phyloP scores from a whole-genome alignment of 2,113 vertebrate genomes.

The Grammomys dolichurus region DNA sequence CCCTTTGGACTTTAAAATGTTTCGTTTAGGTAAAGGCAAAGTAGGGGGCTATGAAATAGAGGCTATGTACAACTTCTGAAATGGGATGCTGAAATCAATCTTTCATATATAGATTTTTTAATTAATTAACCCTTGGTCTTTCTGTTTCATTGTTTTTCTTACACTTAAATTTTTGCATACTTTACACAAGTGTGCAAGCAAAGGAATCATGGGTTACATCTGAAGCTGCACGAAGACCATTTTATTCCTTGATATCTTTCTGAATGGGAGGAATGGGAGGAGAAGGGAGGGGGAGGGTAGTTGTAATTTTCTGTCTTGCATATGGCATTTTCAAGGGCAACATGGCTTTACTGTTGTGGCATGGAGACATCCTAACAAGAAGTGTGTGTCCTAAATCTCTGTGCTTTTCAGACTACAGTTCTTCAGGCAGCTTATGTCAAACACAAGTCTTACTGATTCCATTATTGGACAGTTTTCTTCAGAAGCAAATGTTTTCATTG shows the following conservation, averaged over 20 bases:
- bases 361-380: neutral
- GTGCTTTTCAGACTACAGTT: neutral
- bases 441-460: neutral
- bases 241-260: neutral
- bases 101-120: slow-evolving; percentile 20
- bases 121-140: neutral
- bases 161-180: neutral
- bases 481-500: slow-evolving; percentile 6
- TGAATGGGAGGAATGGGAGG: neutral
- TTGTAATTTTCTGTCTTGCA: neutral
- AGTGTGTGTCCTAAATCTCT: neutral
- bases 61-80: neutral
- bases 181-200: neutral
- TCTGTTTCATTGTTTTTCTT: slow-evolving; percentile 5
- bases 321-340: slow-evolving; percentile 24
- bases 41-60: neutral
- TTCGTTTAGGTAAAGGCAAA: neutral
- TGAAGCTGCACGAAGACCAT: neutral
- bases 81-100: neutral
- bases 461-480: neutral
- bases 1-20: neutral
- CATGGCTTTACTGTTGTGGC: neutral
- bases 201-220: neutral
- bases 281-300: accelerated
- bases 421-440: neutral